A percentile compares a stretch with the other conserved stretches of the same genome.
Conservation (phyloP, 2,797 vertebrate genomes). For the Serranus cabrilla region DNA sequence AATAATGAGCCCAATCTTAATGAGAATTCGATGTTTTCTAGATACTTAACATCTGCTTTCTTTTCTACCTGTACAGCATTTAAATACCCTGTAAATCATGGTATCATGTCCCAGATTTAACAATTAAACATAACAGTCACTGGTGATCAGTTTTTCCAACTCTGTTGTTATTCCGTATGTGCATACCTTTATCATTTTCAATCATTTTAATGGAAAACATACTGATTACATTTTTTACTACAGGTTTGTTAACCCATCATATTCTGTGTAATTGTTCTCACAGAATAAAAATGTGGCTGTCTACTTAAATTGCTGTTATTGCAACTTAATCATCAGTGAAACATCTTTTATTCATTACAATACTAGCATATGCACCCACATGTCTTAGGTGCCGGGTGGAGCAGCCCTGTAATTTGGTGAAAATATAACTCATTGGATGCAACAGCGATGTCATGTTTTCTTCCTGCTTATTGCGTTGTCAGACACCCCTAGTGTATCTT, state of each 20-base stretch:
- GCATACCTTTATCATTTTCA: no score
- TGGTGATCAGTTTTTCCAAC: neutral
- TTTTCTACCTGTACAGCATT: neutral
- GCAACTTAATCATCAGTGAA: conserved; percentile 47
- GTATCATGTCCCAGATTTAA: neutral
- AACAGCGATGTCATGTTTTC: conserved; percentile 51
- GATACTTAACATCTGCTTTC: conserved; percentile 3
- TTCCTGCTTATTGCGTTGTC: conserved; percentile 55
- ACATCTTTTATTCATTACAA: conserved; percentile 60
- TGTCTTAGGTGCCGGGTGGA: conserved; percentile 45
- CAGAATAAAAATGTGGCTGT: conserved; percentile 44
- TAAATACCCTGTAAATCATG: neutral
- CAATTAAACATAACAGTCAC: neutral
- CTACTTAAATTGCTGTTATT: conserved; percentile 37
- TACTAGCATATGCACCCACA: conserved; percentile 34
- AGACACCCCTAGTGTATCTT: conserved; percentile 27
- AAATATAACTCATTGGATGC: conserved; percentile 51
- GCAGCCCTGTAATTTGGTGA: conserved; percentile 42
- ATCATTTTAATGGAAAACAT: neutral
- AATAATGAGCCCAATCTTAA: neutral
- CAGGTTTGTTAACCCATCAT: conserved; percentile 14
- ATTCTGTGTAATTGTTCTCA: conserved; percentile 12
- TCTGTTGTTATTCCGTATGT: no score
- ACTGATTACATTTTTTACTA: neutral
- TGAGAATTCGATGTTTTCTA: neutral